Percentiles rank a stretch among this genome's conserved stretches.
Conservation (phyloP, 1,140 invertebrate genomes). For the Lanistes nyassanus region DNA sequence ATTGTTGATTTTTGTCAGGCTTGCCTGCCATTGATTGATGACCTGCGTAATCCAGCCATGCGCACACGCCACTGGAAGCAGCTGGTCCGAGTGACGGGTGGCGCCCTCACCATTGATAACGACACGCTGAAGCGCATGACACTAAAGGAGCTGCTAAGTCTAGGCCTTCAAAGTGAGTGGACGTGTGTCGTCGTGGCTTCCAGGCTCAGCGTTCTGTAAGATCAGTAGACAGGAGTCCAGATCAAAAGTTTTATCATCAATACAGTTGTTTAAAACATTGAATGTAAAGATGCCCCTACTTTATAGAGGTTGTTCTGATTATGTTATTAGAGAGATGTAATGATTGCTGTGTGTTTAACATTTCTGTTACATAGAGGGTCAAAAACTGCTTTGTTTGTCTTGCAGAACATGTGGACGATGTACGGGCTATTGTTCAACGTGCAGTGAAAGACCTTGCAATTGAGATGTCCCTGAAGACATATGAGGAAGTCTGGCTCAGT, state of each 20-base stretch:
- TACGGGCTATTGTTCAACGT: slow-evolving; percentile 62
- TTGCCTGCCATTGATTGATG: slow-evolving; percentile 65
- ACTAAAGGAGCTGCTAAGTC: slow-evolving; percentile 62
- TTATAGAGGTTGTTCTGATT: too few species aligned
- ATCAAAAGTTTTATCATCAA: too few species aligned
- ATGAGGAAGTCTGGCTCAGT: slow-evolving; percentile 67
- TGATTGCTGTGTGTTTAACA: too few species aligned
- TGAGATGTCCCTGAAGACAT: slow-evolving; percentile 65
- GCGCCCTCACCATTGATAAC: slow-evolving; percentile 63
- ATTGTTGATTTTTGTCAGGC: slow-evolving; percentile 39
- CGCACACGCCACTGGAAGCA: slow-evolving; percentile 67
- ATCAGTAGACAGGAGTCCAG: too few species aligned
- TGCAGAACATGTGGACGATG: slow-evolving; percentile 66
- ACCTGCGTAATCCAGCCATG: slow-evolving; percentile 66
- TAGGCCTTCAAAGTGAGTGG: slow-evolving; percentile 64
- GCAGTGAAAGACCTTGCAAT: slow-evolving; percentile 66
- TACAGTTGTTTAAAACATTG: too few species aligned
- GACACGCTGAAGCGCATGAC: slow-evolving; percentile 66
- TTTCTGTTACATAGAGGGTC: neutral
- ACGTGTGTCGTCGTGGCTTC: too few species aligned
- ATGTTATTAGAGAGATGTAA: too few species aligned
- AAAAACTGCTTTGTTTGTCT: neutral
- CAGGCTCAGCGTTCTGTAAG: too few species aligned
- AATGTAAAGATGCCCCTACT: too few species aligned
- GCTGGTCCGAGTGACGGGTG: slow-evolving; percentile 63